Conservation (phyloP, 2,888 invertebrate genomes). For the Habroteleia sp. region DNA sequence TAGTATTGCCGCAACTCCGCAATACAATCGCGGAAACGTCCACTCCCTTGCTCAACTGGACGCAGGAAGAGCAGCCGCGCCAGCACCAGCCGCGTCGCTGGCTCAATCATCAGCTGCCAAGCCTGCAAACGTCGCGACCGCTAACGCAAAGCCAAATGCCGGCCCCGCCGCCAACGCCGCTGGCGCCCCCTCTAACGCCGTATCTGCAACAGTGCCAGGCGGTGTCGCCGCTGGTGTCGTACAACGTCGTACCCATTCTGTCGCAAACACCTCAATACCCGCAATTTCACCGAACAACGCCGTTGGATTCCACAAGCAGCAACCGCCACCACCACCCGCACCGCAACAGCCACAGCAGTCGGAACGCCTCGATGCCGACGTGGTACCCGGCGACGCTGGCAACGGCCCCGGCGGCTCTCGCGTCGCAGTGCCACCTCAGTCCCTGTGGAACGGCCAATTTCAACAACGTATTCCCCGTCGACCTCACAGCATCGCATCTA, state of each 20-base stretch:
- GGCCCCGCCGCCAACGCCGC: neutral
- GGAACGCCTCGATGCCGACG: conserved; percentile 20
- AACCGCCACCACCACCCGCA: conserved; percentile 12
- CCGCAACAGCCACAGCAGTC: conserved; percentile 8
- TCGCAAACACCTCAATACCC: conserved; percentile 74
- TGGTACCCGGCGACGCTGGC: conserved; percentile 14
- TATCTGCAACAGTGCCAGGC: conserved; percentile 41
- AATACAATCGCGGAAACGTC: conserved; percentile 82
- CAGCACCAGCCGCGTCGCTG: conserved; percentile 31
- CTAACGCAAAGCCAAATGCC: conserved; percentile 7
- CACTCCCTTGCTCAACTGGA: conserved; percentile 71
- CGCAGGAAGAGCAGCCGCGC: conserved; percentile 65
- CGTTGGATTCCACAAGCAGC: conserved; percentile 41
- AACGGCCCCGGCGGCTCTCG: conserved; percentile 60
- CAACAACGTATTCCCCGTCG: conserved; percentile 80
- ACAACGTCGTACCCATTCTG: conserved; percentile 69
- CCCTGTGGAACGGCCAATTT: conserved; percentile 78
- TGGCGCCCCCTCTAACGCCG: conserved; percentile 19
- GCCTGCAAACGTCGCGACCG: conserved; percentile 5
- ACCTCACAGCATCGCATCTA: conserved; percentile 85
- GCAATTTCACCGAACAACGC: conserved; percentile 54
- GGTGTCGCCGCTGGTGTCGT: conserved; percentile 47
- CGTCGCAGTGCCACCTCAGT: conserved; percentile 77
- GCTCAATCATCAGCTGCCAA: conserved; percentile 16
- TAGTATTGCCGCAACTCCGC: conserved; percentile 82